Base-by-base conservation (phyloP, 2,797 vertebrate genomes). In the Ciconia nigra region DNA sequence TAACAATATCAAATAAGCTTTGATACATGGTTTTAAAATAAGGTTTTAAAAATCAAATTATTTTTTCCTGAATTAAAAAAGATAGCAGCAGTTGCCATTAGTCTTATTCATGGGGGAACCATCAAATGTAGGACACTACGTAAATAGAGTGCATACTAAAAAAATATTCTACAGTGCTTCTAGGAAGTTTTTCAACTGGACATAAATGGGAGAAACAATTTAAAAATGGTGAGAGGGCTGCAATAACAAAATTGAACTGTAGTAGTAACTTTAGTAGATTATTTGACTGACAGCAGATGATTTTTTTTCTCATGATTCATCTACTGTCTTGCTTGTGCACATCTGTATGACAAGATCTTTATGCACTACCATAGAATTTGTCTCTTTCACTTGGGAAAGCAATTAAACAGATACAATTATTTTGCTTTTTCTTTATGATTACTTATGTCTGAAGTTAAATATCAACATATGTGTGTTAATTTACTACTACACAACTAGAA, bases 61-160 rank as follows among this genome's bases (percentile, higher is more conserved):
- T 19, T 80, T 88, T 84, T 76, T 65, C 11, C 31, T 41, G 28
- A 39, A 74, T 55, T 67, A 28, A 62, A 54, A 44, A 29, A 33
- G 3, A 46, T 4, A 73, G 3, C 5, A 49, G 13, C 0, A 1
- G 3, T 51, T 72, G 16, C 5, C 22, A 28, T 80, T 59, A 67
- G 1, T 52, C 33, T 52, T 85, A 52, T n/a, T 88, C 11, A 26
- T 14, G 29, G 18, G 17, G 31, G 7, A 92, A 26, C 5, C 5
- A 3, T 49, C 28, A 54, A 13, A 72, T 35, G 1, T 14, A 74
- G 33, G 13, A 37, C 15, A 37, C 3, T 28, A 44, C 3, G 2
- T 59, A 72, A 65, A 37, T 28, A 58, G 3, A 77, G 1, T 4
- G 59, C 11, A 16, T 39, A 15, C 2, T 66, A 31, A 67, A 83